Conservation (phyloP, 92 coral and sea anemone species). For the Blastomussa wellsi region DNA sequence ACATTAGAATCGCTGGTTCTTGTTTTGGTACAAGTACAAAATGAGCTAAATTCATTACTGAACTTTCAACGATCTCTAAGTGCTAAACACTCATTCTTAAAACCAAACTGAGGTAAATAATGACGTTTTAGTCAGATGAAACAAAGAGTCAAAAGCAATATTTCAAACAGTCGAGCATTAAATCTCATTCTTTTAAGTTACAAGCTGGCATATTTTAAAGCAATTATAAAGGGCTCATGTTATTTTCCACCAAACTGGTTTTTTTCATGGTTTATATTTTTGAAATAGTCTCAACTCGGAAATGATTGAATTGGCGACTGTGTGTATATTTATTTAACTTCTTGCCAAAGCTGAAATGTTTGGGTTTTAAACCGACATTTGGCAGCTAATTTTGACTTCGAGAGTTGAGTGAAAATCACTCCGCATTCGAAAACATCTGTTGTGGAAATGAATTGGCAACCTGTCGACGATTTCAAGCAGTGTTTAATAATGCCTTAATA, state of each 20-base stretch:
- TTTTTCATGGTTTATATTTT: not conserved
- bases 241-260: not conserved
- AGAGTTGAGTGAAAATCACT: not conserved
- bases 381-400: not conserved
- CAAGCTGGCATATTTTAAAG: not conserved
- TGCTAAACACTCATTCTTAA: not conserved
- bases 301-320: not conserved
- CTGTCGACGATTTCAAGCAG: not conserved
- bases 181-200: not conserved
- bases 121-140: not conserved
- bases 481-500: not conserved
- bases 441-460: not conserved
- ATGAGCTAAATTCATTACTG: not conserved
- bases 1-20: not conserved
- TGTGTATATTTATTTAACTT: too few species aligned
- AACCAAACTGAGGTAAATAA: too few species aligned
- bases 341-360: not conserved
- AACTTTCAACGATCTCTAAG: not conserved
- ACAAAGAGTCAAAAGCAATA: not conserved
- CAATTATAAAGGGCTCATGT: not conserved
- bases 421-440: slow-evolving; percentile 18
- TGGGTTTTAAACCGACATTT: not conserved
- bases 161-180: not conserved
- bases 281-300: not conserved
- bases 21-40: not conserved